Base-by-base conservation (phyloP, 2,113 vertebrate genomes). In the Leptobrachium ailaonicum region DNA sequence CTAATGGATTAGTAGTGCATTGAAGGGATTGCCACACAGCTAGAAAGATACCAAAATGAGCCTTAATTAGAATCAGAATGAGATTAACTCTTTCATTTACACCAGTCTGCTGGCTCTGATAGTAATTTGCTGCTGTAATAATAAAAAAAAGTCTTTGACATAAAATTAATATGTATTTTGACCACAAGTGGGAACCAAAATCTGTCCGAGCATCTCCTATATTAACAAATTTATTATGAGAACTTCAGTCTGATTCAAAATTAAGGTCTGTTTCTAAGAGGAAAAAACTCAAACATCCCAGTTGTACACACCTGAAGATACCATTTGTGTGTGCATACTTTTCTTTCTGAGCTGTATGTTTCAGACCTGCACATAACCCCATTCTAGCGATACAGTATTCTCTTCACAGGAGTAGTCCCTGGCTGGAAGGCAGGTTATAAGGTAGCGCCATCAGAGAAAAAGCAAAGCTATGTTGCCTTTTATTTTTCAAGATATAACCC, bases 241-340 rank as follows among this genome's bases (percentile, higher is more conserved):
- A 94, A 91, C 95, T 93, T 93, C 93, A 91, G 95, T 94, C 95
- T 94, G 95, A 95, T 91, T 95, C 90, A 91, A 91, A 90, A 95
- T 94, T 91, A 96, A 93, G 95, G 96, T 95, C 94, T 92, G 87
- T 84, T 86, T 90, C 90, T 92, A 91, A 93, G 92, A 94, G 90
- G 85, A 89, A 85, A 92, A 87, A 85, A 91, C 89, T 90, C 93
- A 93, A 94, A 95, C 96, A 95, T 93, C 94, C 95, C 95, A 93
- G 94, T 73, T 93, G 95, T 91, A 96, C 98, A 96, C 96, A 96
- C 96, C 97, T 96, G 97, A 96, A 97, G 97, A 98, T 96, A 97
- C 96, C 97, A 91, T 80, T 89, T 74, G 85, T 83, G 90, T 91
- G 86, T 92, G 95, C 94, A 94, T 94, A 90, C 95, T 94, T 90